Evolutionary conservation across 2,888 invertebrate genomes (phyloP), one percentile per base, ranked within the genome.

Genomic region (Spisula subtruncata): DNA sequence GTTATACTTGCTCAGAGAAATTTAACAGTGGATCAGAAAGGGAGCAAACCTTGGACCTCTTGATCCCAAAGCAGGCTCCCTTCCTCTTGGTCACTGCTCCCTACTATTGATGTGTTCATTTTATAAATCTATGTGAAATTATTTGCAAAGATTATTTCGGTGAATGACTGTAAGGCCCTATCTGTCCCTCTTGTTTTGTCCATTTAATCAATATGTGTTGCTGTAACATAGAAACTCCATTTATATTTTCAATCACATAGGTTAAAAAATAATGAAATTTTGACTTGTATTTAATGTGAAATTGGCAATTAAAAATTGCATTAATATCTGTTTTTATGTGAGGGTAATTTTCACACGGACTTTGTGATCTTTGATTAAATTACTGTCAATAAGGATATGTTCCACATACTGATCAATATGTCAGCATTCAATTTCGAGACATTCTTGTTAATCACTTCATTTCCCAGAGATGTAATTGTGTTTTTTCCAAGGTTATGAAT

Each of bases 191-290:
- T 41, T 41, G 41, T 41, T 41, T 41, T 1, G 51, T 16, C 14
- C 51, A 51, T 16, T 6, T n/a, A 60, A 60, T 60, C 60, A 60
- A 60, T 60, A 60, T 60, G 6, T n/a, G n/a, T 60, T 20, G 60
- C 60, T 60, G 60, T n/a, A 60, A 60, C 60, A 60, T 60, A 18
- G 60, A 60, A n/a, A 60, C 60, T 60, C 60, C 60, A 60, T 60
- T 60, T 60, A n/a, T 60, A n/a, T 60, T 60, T 60, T 25, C n/a
- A 60, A 60, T 60, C n/a, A 60, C 60, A 2, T 0, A 60, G 60
- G 18, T 60, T 60, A n/a, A 4, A 8, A n/a, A 60, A 18, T 60
- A 20, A 60, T 60, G 60, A 60, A 51, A 60, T 60, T 60, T 25
- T n/a, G 60, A 6, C n/a, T 60, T n/a, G n/a, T 60, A 60, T 60